These are phyloP conservation scores for Lordiphosa clarofinis DNA, from an alignment of 1,140 invertebrate species.

Conservation along the genomic window DNA sequence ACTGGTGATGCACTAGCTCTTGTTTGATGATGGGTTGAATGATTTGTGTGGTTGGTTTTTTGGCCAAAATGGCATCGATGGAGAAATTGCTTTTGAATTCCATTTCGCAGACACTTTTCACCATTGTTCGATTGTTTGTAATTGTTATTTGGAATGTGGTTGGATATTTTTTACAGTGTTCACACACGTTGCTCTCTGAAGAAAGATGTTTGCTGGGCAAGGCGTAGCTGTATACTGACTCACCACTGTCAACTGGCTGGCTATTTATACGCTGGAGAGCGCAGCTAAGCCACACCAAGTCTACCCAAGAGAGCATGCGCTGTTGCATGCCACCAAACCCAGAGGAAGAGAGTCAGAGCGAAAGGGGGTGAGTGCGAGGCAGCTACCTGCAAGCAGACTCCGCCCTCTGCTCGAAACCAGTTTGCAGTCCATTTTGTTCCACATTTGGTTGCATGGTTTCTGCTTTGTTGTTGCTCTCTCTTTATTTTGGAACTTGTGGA, in stretches of 20 bases:
- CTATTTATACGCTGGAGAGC: constrained; percentile 58
- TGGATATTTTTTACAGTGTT: background rate
- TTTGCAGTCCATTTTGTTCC: constrained; percentile 68
- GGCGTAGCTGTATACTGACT: constrained; percentile 63
- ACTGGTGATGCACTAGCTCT: constrained; percentile 28
- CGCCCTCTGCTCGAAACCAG: constrained; percentile 39
- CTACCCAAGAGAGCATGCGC: constrained; percentile 22
- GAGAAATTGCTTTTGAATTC: constrained; percentile 84
- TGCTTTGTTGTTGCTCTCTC: constrained; percentile 16
- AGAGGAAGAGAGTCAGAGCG: background rate
- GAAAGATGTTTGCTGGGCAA: constrained; percentile 34
- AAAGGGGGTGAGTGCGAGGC: background rate
- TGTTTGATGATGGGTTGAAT: constrained; percentile 43
- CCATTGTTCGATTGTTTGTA: constrained; percentile 32
- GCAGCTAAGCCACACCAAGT: constrained; percentile 23
- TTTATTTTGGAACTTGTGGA: constrained; percentile 72
- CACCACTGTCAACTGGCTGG: constrained; percentile 28
- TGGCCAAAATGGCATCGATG: constrained; percentile 85
- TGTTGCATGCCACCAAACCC: background rate
- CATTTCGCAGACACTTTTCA: constrained; percentile 75
- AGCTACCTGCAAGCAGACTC: constrained; percentile 20
- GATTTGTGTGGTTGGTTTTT: constrained; percentile 45
- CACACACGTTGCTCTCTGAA: constrained; percentile 40
- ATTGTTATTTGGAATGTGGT: constrained; percentile 18
- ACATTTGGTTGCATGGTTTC: constrained; percentile 21